Evolutionary conservation across 2,797 vertebrate genomes (phyloP).

Genomic region (Brachyrhaphis roseni): DNA sequence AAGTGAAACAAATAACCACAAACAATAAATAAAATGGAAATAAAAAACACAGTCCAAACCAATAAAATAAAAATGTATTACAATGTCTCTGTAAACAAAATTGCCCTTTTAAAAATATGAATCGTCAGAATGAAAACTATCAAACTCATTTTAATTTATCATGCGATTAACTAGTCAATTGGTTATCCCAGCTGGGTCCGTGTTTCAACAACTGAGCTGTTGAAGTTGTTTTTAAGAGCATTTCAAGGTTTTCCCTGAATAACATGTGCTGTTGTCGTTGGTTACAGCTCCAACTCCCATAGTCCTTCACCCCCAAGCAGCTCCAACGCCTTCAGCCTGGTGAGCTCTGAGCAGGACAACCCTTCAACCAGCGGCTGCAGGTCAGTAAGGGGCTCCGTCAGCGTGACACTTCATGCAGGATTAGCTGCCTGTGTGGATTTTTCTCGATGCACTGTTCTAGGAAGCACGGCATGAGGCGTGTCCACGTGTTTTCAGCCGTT

Average conservation of each 20-base stretch:
- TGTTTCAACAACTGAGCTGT: no score
- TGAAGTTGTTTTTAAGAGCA: no score
- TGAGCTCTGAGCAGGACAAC: slow-evolving; percentile 89
- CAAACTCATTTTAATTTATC: background rate
- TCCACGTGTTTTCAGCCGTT: background rate
- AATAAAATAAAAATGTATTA: background rate
- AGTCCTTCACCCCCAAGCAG: slow-evolving; percentile 83
- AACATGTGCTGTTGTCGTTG: slow-evolving; percentile 28
- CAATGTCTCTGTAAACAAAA: background rate
- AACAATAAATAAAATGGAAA: background rate
- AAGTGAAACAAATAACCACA: background rate
- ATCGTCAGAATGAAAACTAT: background rate
- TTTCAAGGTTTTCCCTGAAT: background rate
- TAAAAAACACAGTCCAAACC: no score
- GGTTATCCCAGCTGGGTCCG: no score
- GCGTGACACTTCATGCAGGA: background rate
- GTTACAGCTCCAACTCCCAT: slow-evolving; percentile 84
- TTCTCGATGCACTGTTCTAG: background rate
- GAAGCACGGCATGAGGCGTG: background rate
- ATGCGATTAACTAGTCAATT: background rate
- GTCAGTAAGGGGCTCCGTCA: slow-evolving; percentile 64
- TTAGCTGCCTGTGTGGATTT: background rate
- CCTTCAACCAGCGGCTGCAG: slow-evolving; percentile 91
- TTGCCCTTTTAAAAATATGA: background rate
- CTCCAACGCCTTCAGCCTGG: slow-evolving; percentile 87